Base-by-base conservation (phyloP, 2,888 invertebrate species). In the Deilephila elpenor region DNA sequence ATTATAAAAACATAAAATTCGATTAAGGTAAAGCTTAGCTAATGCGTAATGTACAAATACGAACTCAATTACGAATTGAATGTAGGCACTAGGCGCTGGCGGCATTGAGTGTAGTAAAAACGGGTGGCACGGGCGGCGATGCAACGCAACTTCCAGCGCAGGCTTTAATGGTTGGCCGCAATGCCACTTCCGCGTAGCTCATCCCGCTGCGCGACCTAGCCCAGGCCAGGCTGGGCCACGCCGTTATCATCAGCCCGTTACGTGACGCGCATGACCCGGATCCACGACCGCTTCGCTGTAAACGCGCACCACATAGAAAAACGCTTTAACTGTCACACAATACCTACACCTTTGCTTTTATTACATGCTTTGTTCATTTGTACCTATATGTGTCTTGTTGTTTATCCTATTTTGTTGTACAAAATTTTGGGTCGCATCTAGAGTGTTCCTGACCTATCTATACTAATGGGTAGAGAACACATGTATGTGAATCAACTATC, bases 141-240 rank as follows among this genome's bases (percentile, higher is more conserved):
- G 62, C 53, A 59, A 59, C 32, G 44, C 37, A 56, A 56, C 56
- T 71, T 61, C 72, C 64, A 73, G 79, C 80, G 81, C 75, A 84
- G 84, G 81, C 83, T 87, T 86, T 88, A 88, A 89, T 89, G 83
- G 86, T 76, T 84, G 89, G 86, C 86, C 88, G 89, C 88, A 85
- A 88, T 92, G 88, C 88, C 84, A 91, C 92, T 93, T 94, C 94
- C 94, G 94, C 92, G 91, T 91, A 88, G 88, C 89, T 92, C 94
- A 93, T 93, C 94, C 94, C 93, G 93, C 93, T 93, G 89, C 86
- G 87, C 92, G 93, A 93, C 93, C 93, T 89, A 91, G 91, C 85
- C 87, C 84, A 81, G 85, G 87, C 92, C 89, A 89, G 89, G 86
- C 86, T 84, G 81, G 84, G 87, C 84, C 88, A 89, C 85, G 89